Evolutionary conservation across 2,797 vertebrate species (phyloP).

Genomic region (Gila robusta): DNA sequence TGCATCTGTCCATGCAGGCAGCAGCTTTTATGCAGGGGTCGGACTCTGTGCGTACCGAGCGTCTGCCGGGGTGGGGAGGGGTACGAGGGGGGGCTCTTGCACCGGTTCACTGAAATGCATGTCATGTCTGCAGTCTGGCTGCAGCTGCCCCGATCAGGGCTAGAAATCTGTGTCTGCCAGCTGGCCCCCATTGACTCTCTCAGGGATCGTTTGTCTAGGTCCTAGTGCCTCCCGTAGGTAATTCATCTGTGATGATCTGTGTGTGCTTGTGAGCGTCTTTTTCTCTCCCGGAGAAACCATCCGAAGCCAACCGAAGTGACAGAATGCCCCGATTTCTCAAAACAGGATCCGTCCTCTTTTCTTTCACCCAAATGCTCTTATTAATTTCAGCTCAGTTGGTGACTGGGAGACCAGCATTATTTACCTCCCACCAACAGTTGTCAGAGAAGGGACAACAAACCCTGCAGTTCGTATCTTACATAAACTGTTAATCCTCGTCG

Average conservation of each 20-base stretch:
- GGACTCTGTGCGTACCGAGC: constrained; percentile 44
- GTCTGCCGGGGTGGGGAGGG: constrained; percentile 44
- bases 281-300: constrained; percentile 43
- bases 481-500: constrained; percentile 58
- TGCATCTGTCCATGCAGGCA: constrained; percentile 64
- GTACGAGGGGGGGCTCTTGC: constrained; percentile 2
- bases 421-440: constrained; percentile 58
- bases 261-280: constrained; percentile 37
- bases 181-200: constrained; percentile 70
- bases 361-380: constrained; percentile 39
- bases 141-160: constrained; percentile 64
- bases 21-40: constrained; percentile 63
- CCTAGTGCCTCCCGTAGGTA: constrained; percentile 68
- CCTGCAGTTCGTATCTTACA: constrained; percentile 54
- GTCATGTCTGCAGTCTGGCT: constrained; percentile 70
- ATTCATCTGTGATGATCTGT: constrained; percentile 64
- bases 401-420: constrained; percentile 29
- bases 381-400: constrained; percentile 51
- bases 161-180: constrained; percentile 67
- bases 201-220: constrained; percentile 69
- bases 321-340: constrained; percentile 46
- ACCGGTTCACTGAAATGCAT: constrained; percentile 65
- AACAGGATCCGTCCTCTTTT: constrained; percentile 34
- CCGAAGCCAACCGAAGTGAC: constrained; percentile 33
- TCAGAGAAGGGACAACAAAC: constrained; percentile 47